Conservation (phyloP, 2,113 vertebrate genomes). For the Picathartes gymnocephalus region DNA sequence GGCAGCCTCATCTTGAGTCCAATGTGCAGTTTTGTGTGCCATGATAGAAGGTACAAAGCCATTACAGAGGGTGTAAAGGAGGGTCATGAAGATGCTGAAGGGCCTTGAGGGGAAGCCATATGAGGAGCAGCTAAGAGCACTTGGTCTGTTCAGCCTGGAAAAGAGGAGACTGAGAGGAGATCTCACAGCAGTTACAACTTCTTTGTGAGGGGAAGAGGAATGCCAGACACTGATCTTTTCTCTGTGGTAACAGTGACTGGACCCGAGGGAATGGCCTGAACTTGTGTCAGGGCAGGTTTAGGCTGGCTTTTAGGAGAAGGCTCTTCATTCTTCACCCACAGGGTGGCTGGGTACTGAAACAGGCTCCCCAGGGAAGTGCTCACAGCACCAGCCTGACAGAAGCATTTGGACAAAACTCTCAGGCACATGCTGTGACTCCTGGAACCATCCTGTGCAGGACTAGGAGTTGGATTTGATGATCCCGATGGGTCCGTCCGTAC, state of each 20-base stretch:
- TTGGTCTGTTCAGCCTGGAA: background rate
- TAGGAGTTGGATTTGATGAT: background rate
- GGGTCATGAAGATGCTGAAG: rapidly evolving
- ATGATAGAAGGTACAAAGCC: background rate
- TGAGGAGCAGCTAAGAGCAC: background rate
- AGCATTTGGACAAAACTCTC: background rate
- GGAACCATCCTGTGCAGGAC: background rate
- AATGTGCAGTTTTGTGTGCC: background rate
- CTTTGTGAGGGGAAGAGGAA: too few relatives aligned
- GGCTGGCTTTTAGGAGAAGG: rapidly evolving
- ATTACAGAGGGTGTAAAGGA: background rate
- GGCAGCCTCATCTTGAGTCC: background rate
- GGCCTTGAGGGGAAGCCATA: background rate
- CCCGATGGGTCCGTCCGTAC: too few relatives aligned
- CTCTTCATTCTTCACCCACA: background rate
- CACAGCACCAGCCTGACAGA: background rate
- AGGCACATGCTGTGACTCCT: background rate
- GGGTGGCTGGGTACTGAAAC: background rate
- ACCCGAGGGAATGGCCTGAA: rapidly evolving
- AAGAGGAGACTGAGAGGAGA: background rate
- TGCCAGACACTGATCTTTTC: background rate
- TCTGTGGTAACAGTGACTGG: too few relatives aligned
- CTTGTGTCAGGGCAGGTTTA: too few relatives aligned
- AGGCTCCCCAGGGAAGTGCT: too few relatives aligned
- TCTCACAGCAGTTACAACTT: rapidly evolving